Conservation (phyloP, 2,888 invertebrate species). For the Lobophora halterata region DNA sequence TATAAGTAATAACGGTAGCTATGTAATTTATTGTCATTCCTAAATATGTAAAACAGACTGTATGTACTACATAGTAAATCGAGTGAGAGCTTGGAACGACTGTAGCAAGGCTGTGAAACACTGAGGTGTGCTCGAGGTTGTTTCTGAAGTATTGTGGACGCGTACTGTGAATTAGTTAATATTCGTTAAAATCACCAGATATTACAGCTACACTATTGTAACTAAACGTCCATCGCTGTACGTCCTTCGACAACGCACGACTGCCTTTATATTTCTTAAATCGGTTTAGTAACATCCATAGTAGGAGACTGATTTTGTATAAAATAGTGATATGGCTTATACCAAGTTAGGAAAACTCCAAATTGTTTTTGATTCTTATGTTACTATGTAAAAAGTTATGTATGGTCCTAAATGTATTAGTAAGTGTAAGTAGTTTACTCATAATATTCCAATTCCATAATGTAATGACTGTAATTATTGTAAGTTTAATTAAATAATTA, state of each 20-base stretch:
- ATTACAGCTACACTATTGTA: conserved; percentile 42
- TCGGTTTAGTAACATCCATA: conserved; percentile 51
- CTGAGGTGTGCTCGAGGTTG: conserved; percentile 60
- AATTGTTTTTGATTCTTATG: conserved; percentile 30
- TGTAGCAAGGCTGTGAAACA: conserved; percentile 77
- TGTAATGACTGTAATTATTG: conserved; percentile 69
- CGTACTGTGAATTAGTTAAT: conserved; percentile 16
- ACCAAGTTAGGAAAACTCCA: conserved; percentile 62
- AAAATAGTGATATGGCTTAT: conserved; percentile 67
- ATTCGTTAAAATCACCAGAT: conserved; percentile 15
- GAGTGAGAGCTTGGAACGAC: conserved; percentile 71
- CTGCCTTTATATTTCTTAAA: conserved; percentile 49
- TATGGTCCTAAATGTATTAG: conserved; percentile 32
- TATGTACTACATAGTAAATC: conserved; percentile 46
- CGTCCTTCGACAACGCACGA: conserved; percentile 58
- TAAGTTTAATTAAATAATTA: conserved; percentile 57
- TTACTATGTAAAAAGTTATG: conserved; percentile 27
- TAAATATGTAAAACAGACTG: conserved; percentile 63
- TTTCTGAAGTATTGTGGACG: conserved; percentile 35
- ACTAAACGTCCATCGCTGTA: conserved; percentile 64
- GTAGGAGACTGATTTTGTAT: conserved; percentile 80
- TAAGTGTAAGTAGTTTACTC: conserved; percentile 52
- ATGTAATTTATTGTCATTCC: conserved; percentile 65
- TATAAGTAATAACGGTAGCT: conserved; percentile 47
- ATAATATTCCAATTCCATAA: conserved; percentile 67